Evolutionary conservation across 2,888 invertebrate genomes (phyloP).

Genomic region (Brenthis daphne): DNA sequence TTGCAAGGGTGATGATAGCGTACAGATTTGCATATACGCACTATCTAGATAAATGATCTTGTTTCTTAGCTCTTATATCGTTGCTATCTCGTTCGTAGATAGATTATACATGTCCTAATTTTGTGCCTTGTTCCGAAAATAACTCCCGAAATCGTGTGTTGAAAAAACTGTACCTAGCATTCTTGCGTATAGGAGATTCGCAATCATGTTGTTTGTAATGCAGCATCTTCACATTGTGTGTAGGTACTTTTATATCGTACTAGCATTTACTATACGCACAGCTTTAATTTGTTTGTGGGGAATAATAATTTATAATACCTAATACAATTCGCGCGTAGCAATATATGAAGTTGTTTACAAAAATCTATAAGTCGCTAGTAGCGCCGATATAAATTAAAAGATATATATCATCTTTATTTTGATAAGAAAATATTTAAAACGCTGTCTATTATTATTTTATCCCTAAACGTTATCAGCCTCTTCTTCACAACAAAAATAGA

Average conservation of each 20-base stretch:
- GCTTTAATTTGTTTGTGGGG: constrained; percentile 16
- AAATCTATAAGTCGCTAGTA: constrained; percentile 8
- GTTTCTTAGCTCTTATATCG: constrained; percentile 34
- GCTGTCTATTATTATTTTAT: too few relatives aligned
- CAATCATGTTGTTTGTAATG: constrained; percentile 30
- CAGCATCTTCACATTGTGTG: constrained; percentile 19
- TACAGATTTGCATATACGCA: constrained; percentile 21
- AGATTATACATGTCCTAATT: constrained; percentile 41
- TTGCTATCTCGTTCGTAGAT: constrained; percentile 37
- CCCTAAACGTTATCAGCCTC: too few relatives aligned
- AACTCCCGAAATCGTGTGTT: constrained; percentile 36
- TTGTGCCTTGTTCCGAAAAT: constrained; percentile 41
- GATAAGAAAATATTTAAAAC: too few relatives aligned
- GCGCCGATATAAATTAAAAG: neutral
- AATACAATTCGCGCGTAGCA: constrained; percentile 12
- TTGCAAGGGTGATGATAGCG: constrained; percentile 19
- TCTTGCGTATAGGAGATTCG: constrained; percentile 35
- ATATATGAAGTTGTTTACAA: constrained; percentile 17
- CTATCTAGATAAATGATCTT: constrained; percentile 31
- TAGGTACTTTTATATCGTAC: constrained; percentile 15
- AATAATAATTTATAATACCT: constrained; percentile 25
- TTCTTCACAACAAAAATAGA: too few relatives aligned
- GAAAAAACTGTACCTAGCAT: constrained; percentile 38
- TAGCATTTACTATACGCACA: constrained; percentile 10
- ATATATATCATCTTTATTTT: neutral